These are phyloP conservation scores for Harpalus rufipes DNA, from an alignment of 2,888 invertebrate species.

Conservation along the genomic window DNA sequence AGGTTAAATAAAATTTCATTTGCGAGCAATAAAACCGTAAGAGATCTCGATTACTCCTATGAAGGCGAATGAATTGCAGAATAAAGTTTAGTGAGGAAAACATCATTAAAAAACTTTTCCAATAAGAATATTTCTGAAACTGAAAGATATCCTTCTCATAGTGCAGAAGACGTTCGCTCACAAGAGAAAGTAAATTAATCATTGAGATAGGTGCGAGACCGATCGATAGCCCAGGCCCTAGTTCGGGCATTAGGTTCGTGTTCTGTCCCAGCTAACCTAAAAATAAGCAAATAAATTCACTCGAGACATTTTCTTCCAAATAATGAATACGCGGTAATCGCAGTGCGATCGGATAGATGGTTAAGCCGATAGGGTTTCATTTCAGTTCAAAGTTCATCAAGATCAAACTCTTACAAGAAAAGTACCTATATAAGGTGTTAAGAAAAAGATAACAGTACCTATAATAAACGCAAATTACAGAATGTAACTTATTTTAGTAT, in stretches of 20 bases:
- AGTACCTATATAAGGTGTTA: background rate
- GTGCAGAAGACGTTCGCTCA: conserved; percentile 12
- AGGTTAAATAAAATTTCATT: conserved; percentile 7
- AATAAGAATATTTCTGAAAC: conserved; percentile 36
- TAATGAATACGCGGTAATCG: background rate
- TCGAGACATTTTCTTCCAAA: conserved; percentile 4
- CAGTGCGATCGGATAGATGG: background rate
- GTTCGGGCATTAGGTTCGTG: conserved; percentile 6
- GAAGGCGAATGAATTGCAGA: conserved; percentile 19
- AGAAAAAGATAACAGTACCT: no score
- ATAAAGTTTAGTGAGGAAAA: conserved; percentile 14
- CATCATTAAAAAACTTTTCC: conserved; percentile 45
- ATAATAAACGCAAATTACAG: no score
- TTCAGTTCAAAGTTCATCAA: background rate
- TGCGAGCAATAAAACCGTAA: conserved; percentile 19
- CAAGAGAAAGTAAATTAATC: conserved; percentile 51
- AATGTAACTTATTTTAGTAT: no score
- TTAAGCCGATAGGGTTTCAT: background rate
- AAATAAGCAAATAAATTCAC: conserved; percentile 23
- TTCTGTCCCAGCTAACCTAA: conserved; percentile 7
- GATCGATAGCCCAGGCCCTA: conserved; percentile 42
- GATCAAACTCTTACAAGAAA: background rate
- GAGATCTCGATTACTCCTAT: background rate
- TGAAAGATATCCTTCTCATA: conserved; percentile 26
- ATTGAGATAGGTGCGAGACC: conserved; percentile 33